A percentile compares a stretch with the other conserved stretches of the same genome.
Evolutionary conservation across 1,140 invertebrate species (phyloP).

Genomic region (Drosophila murphyi): DNA sequence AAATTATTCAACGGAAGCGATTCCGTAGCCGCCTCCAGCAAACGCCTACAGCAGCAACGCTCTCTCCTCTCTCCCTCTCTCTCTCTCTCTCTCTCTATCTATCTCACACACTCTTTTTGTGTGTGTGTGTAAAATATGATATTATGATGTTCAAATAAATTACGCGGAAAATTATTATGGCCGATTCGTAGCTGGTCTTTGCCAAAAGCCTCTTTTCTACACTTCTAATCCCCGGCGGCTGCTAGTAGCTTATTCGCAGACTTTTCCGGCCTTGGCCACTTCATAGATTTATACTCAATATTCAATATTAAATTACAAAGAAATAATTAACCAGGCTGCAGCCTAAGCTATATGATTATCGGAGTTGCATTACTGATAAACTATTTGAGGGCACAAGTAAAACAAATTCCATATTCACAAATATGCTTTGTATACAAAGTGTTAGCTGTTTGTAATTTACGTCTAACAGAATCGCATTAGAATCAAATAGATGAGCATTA

Average conservation of each 20-base stretch:
- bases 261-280: not conserved
- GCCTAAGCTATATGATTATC: too few relatives aligned
- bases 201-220: not conserved
- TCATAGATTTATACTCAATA: too few relatives aligned
- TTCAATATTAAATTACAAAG: too few relatives aligned
- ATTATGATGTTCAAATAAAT: constrained; percentile 81
- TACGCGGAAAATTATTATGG: constrained; percentile 82
- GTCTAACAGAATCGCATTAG: too few relatives aligned
- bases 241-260: too few relatives aligned
- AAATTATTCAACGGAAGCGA: constrained; percentile 79
- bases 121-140: constrained; percentile 72
- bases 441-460: too few relatives aligned
- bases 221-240: not conserved
- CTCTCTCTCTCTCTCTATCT: constrained; percentile 10
- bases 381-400: too few relatives aligned
- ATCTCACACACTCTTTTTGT: not conserved
- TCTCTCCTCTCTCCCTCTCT: not conserved
- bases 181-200: constrained; percentile 38
- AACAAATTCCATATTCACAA: too few relatives aligned
- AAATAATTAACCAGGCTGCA: too few relatives aligned
- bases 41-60: constrained; percentile 5
- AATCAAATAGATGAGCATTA: too few relatives aligned
- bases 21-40: constrained; percentile 14
- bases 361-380: too few relatives aligned
- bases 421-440: too few relatives aligned